phyloP scores from a whole-genome alignment of 2,888 invertebrate species.

The Choreutis nemorana region DNA sequence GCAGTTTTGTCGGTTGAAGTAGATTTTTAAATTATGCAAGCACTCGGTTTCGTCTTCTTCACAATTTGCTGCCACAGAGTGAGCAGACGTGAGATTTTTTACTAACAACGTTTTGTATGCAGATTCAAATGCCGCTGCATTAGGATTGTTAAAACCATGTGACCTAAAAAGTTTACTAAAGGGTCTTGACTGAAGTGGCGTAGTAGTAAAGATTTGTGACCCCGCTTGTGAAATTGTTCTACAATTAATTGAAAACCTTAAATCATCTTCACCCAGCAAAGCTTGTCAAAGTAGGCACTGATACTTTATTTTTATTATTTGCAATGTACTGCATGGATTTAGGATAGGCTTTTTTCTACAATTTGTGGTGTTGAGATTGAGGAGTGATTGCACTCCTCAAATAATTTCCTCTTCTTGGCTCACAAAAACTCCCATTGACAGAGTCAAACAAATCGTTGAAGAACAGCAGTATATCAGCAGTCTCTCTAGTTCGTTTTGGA shows the following conservation, averaged over 20 bases:
- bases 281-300: slow-evolving; percentile 5
- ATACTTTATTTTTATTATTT: neutral
- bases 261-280: slow-evolving; percentile 4
- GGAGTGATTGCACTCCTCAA: neutral
- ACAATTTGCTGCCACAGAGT: neutral
- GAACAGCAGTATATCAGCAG: neutral
- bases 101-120: neutral
- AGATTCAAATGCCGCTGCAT: neutral
- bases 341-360: neutral
- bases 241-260: slow-evolving; percentile 4
- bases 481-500: neutral
- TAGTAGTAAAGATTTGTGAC: neutral
- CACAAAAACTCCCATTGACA: neutral
- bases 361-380: neutral
- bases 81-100: neutral
- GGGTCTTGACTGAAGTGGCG: neutral
- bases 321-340: neutral
- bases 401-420: neutral
- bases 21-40: neutral
- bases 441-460: neutral
- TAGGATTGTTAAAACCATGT: neutral
- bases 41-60: neutral
- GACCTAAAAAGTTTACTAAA: neutral
- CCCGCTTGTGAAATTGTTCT: neutral
- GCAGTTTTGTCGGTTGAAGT: too few relatives aligned